Conservation (phyloP, 2,113 vertebrate genomes). For the Nipponia nippon region DNA sequence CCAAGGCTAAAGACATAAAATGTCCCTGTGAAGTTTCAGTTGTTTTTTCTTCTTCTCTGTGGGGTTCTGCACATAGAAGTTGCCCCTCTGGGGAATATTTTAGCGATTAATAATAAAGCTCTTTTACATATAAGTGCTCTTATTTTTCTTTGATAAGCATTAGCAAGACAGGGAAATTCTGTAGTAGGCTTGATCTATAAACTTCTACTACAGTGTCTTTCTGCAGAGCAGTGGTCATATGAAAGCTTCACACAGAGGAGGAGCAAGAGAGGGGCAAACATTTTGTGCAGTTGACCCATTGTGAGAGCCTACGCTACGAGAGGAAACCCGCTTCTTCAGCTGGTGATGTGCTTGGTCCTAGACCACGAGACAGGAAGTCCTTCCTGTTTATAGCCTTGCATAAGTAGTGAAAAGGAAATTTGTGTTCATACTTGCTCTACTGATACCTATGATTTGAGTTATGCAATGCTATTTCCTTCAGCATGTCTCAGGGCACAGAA, state of each 20-base stretch:
- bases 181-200: background rate
- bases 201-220: background rate
- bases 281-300: background rate
- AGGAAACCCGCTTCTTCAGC: background rate
- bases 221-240: background rate
- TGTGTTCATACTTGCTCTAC: background rate
- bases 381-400: background rate
- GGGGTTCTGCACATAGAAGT: background rate
- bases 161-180: background rate
- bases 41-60: background rate
- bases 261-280: background rate
- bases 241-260: background rate
- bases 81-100: background rate
- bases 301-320: background rate
- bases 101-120: background rate
- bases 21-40: background rate
- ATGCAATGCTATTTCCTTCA: background rate
- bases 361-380: accelerated
- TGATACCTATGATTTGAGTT: background rate
- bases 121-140: background rate
- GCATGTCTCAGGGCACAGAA: background rate
- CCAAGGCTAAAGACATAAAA: background rate
- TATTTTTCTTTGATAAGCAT: background rate
- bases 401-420: background rate
- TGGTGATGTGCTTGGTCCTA: background rate